A percentile compares a stretch with the other conserved stretches of the same genome.
These are phyloP conservation scores for Parauchenoglanis ngamensis DNA, from an alignment of 2,797 vertebrate genomes.

Conservation along the genomic window DNA sequence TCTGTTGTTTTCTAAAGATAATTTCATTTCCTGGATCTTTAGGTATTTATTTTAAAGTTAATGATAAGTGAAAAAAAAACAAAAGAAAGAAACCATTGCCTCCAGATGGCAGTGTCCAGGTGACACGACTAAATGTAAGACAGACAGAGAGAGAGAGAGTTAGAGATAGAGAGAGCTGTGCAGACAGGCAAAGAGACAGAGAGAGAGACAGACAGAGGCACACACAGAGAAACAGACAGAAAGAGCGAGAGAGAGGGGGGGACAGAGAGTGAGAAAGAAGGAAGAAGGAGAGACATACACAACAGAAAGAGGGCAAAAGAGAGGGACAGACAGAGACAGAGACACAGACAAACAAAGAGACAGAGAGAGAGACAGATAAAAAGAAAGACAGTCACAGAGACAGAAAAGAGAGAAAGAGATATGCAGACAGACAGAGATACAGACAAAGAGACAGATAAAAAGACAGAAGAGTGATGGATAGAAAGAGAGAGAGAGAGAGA, in stretches of 20 bases:
- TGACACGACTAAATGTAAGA: neutral
- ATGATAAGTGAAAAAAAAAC: neutral
- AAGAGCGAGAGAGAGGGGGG: neutral
- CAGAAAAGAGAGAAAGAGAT: neutral
- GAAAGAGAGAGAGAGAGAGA: too few relatives aligned
- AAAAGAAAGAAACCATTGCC: neutral
- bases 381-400: neutral
- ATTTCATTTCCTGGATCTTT: neutral
- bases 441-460: too few relatives aligned
- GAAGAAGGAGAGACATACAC: neutral
- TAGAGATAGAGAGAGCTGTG: neutral
- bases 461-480: too few relatives aligned
- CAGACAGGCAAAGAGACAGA: neutral
- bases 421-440: too few relatives aligned
- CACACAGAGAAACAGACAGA: neutral
- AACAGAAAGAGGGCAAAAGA: neutral
- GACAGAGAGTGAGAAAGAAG: neutral
- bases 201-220: neutral
- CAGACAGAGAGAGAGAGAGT: neutral
- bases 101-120: constrained; percentile 5
- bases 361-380: neutral
- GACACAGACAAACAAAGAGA: neutral
- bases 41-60: neutral
- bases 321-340: neutral
- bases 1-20: neutral